Evolutionary conservation across 1,140 invertebrate genomes (phyloP).

Genomic region (Geopemphigus sp.): DNA sequence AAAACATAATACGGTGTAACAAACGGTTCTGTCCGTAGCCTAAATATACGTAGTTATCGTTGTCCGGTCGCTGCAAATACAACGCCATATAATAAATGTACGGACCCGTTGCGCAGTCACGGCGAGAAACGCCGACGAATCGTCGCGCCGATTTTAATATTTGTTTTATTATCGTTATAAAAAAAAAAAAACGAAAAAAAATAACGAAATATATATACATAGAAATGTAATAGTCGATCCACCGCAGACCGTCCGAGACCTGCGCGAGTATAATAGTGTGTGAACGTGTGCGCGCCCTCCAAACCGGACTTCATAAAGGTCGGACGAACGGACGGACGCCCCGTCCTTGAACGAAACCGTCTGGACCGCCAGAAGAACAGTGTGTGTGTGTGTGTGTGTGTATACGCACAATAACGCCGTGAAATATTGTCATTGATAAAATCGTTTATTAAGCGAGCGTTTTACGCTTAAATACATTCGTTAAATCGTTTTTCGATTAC

Average conservation of each 20-base stretch:
- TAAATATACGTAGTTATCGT: too few species aligned
- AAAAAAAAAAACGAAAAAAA: neutral
- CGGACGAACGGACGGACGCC: neutral
- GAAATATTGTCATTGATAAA: constrained; percentile 37
- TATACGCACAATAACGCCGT: neutral
- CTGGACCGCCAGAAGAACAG: neutral
- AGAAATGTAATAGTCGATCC: neutral
- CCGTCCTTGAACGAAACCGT: constrained; percentile 31
- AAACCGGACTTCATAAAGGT: constrained; percentile 25
- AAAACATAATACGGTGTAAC: too few species aligned
- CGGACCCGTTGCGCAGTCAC: too few species aligned
- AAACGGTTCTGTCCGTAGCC: neutral
- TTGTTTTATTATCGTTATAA: too few species aligned
- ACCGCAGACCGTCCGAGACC: neutral
- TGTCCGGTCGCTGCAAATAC: too few species aligned
- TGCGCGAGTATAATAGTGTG: neutral
- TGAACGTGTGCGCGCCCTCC: neutral
- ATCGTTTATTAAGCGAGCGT: neutral
- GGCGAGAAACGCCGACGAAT: too few species aligned
- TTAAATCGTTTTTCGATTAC: neutral
- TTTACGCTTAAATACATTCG: neutral
- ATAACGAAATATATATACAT: neutral
- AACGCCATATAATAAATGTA: too few species aligned
- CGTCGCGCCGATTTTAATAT: too few species aligned
- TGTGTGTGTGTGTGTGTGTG: neutral